Evolutionary conservation across 2,113 vertebrate species (phyloP).

Genomic region (Syngnathus floridae): DNA sequence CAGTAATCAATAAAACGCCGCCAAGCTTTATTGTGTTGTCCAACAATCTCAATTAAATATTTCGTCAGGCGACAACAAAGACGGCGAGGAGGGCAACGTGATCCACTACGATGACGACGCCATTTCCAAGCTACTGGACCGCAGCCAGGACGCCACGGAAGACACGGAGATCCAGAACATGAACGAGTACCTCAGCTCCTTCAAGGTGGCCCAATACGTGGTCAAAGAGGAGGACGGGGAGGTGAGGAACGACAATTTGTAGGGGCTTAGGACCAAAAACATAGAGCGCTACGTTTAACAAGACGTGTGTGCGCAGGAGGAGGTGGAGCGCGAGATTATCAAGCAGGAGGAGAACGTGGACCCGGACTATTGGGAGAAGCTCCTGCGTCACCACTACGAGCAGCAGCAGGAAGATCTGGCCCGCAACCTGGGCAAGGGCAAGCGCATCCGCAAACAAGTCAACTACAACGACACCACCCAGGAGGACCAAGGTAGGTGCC

Average conservation of each 20-base stretch:
- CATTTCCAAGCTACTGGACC: constrained; percentile 93
- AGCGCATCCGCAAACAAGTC: constrained; percentile 95
- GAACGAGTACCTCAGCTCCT: constrained; percentile 99
- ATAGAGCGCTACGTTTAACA: background rate
- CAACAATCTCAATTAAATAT: background rate
- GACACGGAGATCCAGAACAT: constrained; percentile 98
- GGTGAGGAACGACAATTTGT: constrained; percentile 69
- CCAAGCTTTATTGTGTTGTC: background rate
- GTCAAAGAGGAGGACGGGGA: constrained; percentile 96
- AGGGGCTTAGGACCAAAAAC: background rate
- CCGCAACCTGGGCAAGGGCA: constrained; percentile 92
- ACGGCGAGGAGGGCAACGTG: constrained; percentile 91
- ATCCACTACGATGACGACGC: constrained; percentile 95
- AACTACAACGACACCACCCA: constrained; percentile 97
- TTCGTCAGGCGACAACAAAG: constrained; percentile 84
- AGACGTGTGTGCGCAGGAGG: constrained; percentile 72
- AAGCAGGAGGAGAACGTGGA: constrained; percentile 99
- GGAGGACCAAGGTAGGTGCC: constrained; percentile 89
- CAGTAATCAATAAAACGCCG: background rate
- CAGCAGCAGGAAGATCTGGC: constrained; percentile 98
- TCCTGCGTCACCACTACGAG: constrained; percentile 93
- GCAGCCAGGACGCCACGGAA: constrained; percentile 89
- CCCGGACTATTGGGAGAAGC: constrained; percentile 98
- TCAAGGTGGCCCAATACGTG: constrained; percentile 98
- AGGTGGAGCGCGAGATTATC: constrained; percentile 95